These are phyloP conservation scores for Syrmaticus mikado DNA, from an alignment of 2,113 vertebrate genomes.

Conservation along the genomic window DNA sequence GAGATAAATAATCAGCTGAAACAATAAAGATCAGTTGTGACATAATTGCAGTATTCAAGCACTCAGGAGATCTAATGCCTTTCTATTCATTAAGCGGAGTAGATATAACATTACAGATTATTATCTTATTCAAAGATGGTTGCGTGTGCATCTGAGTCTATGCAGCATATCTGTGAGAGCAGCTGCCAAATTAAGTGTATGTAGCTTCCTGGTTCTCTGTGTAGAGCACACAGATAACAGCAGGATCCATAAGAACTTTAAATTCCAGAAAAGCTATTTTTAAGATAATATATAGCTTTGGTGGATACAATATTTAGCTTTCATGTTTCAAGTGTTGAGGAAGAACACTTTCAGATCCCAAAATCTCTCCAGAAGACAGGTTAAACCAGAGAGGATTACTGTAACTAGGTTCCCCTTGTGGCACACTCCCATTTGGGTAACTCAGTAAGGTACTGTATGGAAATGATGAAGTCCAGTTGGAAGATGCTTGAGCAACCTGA, in stretches of 20 bases:
- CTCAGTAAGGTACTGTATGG: neutral
- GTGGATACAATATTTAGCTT: neutral
- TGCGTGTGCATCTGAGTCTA: neutral
- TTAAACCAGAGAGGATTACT: neutral
- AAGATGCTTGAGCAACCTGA: neutral
- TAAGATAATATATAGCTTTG: neutral
- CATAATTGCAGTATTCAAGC: constrained; percentile 4
- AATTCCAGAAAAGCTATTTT: neutral
- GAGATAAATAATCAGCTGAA: constrained; percentile 32
- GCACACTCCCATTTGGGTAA: neutral
- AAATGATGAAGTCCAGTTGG: neutral
- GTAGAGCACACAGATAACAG: neutral
- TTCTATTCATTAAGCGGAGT: constrained; percentile 37
- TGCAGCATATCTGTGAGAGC: neutral
- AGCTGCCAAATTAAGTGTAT: neutral
- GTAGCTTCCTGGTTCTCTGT: neutral
- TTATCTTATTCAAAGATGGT: neutral
- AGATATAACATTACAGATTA: constrained; percentile 11
- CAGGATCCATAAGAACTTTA: neutral
- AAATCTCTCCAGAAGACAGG: neutral
- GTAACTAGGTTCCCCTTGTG: neutral
- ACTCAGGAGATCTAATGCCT: neutral
- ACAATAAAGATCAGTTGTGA: neutral
- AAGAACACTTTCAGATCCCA: neutral
- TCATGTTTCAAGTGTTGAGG: neutral